These are phyloP conservation scores for Yasuhikotakia modesta DNA, from an alignment of 2,797 vertebrate genomes.

Conservation along the genomic window DNA sequence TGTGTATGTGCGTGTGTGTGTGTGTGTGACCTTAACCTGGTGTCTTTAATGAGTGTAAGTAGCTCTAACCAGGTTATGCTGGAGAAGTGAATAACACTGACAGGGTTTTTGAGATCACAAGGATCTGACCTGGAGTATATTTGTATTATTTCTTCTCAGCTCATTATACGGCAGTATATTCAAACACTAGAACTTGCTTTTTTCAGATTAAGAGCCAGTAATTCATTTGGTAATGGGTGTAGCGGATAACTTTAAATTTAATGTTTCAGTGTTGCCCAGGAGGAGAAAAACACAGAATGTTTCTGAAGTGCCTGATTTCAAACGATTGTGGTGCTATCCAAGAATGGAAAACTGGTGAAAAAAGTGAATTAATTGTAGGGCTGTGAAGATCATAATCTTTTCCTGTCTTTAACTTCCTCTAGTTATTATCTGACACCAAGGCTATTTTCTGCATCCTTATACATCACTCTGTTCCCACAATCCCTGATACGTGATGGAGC, in stretches of 20 bases:
- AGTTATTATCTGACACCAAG: not conserved
- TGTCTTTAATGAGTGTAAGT: slow-evolving; percentile 46
- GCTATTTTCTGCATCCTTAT: slow-evolving; percentile 9
- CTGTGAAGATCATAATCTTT: not conserved
- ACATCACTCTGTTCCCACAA: slow-evolving; percentile 4
- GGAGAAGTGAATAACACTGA: slow-evolving; percentile 25
- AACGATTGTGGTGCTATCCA: too few relatives aligned
- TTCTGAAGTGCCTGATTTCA: too few relatives aligned
- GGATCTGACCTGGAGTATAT: not conserved
- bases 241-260: too few relatives aligned
- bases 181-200: not conserved
- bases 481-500: slow-evolving; percentile 21
- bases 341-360: not conserved
- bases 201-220: too few relatives aligned
- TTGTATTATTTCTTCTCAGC: slow-evolving; percentile 12
- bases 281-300: too few relatives aligned
- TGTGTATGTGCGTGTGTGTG: slow-evolving; percentile 13
- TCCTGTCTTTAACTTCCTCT: not conserved
- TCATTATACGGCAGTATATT: slow-evolving; percentile 26
- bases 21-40: slow-evolving; percentile 39
- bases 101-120: slow-evolving; percentile 20
- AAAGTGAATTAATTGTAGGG: not conserved
- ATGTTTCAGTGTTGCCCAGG: too few relatives aligned
- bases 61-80: slow-evolving; percentile 46
- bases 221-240: too few relatives aligned